Evolutionary conservation across 35 echinoderm and acorn worm species (phyloP), one percentile per base, ranked within the genome.

Genomic region (Antedon bifida): DNA sequence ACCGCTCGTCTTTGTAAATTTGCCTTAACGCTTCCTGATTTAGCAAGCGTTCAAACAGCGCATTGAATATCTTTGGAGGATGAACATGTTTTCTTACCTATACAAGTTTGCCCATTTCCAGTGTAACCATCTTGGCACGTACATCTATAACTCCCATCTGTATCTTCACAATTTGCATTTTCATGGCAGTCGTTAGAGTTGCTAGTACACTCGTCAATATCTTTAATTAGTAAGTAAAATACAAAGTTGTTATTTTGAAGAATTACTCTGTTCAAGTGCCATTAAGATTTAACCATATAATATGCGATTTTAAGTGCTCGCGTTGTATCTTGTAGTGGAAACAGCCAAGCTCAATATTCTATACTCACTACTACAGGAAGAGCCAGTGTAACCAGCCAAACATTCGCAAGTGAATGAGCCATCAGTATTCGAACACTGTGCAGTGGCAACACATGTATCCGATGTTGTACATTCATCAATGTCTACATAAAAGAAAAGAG

Each of bases 381-480:
- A 21, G 26, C 51, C 51, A 26, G 51, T 64, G 51, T 64, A 96
- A 7, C 93, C 93, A 30, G 75, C 4, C 7, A 36, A 46, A 76
- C 93, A 96, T 4, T 33, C 13, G 79, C 92, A 96, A 21, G 36
- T 81, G 64, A 86, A 96, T 19, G 89, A 89, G 13, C 93, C 93
- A 19, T 12, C 45, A 0, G 87, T 80, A 46, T 96, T 91, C 36
- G 74, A 79, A 36, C 93, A 96, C 0, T 75, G 31, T 5, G 89
- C 86, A 30, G 84, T 77, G 0, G 33, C 9, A 28, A 86, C 81
- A 42, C 93, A 96, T 46, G 86, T 39, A 75, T 91, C 83, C 0
- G 89, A 34, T 35, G 83, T 76, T 11, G 32, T n/a, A 36, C 93
- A 96, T 74, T 96, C 93, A 73, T 96, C 74, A 39, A 96, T 96